These are phyloP conservation scores for Teleopsis dalmanni DNA, from an alignment of 1,140 invertebrate species.

Conservation along the genomic window DNA sequence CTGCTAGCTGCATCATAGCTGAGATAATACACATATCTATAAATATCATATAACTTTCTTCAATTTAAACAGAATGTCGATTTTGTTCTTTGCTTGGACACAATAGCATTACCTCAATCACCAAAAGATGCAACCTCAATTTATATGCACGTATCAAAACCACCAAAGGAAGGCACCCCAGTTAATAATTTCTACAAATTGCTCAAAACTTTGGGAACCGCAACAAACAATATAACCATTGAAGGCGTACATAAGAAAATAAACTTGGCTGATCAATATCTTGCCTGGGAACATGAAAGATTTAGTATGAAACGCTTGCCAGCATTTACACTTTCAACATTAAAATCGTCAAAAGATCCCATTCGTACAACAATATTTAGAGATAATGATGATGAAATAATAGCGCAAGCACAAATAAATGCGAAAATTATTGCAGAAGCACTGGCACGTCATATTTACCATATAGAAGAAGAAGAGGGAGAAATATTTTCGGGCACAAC, in stretches of 20 bases:
- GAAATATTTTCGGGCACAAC: conserved; percentile 31
- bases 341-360: conserved; percentile 58
- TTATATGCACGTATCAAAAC: conserved; percentile 92
- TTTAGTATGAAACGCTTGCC: conserved; percentile 87
- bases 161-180: conserved; percentile 78
- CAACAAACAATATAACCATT: conserved; percentile 50
- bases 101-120: conserved; percentile 62
- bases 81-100: conserved; percentile 89
- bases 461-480: conserved; percentile 46
- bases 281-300: conserved; percentile 96
- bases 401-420: conserved; percentile 47
- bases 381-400: conserved; percentile 36
- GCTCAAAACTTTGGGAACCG: conserved; percentile 51
- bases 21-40: no score
- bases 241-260: conserved; percentile 94
- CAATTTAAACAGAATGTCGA: conserved; percentile 68
- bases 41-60: conserved; percentile 1
- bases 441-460: conserved; percentile 78
- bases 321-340: conserved; percentile 82
- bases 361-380: conserved; percentile 54
- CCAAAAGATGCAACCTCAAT: conserved; percentile 46
- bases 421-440: conserved; percentile 73
- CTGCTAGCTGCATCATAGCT: no score
- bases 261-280: conserved; percentile 84
- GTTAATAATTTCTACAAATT: conserved; percentile 65